Conservation (phyloP, 1,140 invertebrate genomes). For the Metopolophium dirhodum region DNA sequence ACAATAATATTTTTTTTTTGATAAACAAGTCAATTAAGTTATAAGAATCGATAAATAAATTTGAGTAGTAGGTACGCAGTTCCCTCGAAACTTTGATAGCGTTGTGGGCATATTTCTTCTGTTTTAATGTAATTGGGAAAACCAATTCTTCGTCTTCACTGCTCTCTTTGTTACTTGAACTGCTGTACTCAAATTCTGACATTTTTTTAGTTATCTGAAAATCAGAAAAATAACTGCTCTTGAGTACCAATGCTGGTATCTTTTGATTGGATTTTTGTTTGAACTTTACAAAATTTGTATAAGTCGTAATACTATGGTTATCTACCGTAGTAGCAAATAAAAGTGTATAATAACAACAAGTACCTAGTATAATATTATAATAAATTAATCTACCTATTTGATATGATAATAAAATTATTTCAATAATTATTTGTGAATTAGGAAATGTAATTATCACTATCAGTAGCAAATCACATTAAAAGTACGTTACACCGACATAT, state of each 20-base stretch:
- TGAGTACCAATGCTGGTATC: background rate
- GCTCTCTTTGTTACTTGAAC: background rate
- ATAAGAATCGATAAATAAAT: slow-evolving; percentile 16
- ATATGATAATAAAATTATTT: background rate
- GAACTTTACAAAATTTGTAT: background rate
- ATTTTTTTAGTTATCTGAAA: background rate
- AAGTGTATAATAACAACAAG: too few relatives aligned
- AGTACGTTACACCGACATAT: too few relatives aligned
- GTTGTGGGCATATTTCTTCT: background rate
- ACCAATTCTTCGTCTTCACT: background rate
- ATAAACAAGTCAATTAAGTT: slow-evolving; percentile 24
- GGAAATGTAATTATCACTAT: background rate
- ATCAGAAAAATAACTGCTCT: background rate
- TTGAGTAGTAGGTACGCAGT: slow-evolving; percentile 7
- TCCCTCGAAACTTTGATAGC: background rate
- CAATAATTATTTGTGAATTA: background rate
- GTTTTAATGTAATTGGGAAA: background rate
- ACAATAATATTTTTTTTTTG: background rate
- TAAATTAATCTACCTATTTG: too few relatives aligned
- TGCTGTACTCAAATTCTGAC: slow-evolving; percentile 37
- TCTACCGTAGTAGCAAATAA: too few relatives aligned
- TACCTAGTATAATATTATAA: too few relatives aligned
- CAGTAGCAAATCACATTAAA: background rate
- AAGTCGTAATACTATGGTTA: too few relatives aligned
- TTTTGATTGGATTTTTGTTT: background rate